Percentiles rank a stretch among this genome's conserved stretches.
These are phyloP conservation scores for Malurus elegans DNA, from an alignment of 2,113 vertebrate species.

Conservation along the genomic window DNA sequence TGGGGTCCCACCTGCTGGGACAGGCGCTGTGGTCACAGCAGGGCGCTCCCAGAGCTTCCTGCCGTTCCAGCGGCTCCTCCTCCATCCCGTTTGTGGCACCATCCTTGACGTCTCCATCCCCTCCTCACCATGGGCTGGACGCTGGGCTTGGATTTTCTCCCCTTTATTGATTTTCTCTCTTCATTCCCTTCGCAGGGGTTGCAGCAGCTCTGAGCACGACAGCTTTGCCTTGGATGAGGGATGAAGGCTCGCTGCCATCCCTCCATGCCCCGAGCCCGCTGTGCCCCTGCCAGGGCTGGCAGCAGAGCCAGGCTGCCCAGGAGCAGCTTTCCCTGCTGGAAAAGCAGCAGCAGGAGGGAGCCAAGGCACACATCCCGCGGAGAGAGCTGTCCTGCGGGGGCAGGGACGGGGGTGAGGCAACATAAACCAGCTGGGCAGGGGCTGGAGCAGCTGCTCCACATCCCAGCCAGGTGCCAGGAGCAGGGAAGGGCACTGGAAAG, in stretches of 20 bases:
- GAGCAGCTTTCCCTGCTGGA: neutral
- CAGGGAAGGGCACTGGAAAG: neutral
- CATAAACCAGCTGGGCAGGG: neutral
- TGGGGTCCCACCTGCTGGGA: neutral
- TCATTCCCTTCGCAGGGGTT: neutral
- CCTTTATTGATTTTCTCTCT: fast-evolving
- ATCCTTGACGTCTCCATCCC: neutral
- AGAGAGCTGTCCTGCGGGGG: neutral
- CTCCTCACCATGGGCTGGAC: neutral
- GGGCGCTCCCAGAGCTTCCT: neutral
- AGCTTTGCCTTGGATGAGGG: neutral
- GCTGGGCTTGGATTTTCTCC: neutral
- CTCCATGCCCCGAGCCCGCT: fast-evolving
- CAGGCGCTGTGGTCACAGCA: neutral
- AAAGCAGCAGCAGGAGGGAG: neutral
- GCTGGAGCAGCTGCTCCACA: neutral
- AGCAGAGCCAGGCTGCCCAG: neutral
- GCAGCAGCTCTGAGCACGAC: fast-evolving
- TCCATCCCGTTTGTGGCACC: neutral
- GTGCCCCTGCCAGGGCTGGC: fast-evolving
- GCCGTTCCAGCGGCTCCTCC: neutral
- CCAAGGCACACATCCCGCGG: neutral
- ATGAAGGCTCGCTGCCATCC: neutral
- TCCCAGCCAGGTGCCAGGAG: neutral
- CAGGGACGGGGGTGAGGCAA: neutral